Base-by-base conservation (phyloP, 2,113 vertebrate species). In the Petrocephalus zakoni region DNA sequence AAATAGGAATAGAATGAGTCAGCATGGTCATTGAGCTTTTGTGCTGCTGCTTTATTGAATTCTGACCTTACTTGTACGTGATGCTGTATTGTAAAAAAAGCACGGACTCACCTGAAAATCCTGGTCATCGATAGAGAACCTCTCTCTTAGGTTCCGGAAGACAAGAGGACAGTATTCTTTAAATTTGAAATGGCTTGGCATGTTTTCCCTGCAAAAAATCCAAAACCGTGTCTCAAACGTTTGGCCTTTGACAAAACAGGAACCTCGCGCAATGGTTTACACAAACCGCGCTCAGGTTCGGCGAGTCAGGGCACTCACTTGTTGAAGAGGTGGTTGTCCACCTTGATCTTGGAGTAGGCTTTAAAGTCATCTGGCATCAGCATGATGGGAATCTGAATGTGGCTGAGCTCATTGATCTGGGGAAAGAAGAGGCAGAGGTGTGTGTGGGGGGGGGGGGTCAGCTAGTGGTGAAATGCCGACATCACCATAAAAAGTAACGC, bases 321-420 rank as follows among this genome's bases (percentile, higher is more conserved):
- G 95, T 97, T 97, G 94, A 97, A 97, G 92, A 97, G 97, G 94
- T 97, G 97, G 94, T 97, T 97, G 94, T 97, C 97, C 95, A 97
- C 97, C 95, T 97, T 97, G 94, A 97, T 97, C 94, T 97, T 97
- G 88, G 96, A 97, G 93, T 97, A 97, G 0, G 97, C 97, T 95
- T 97, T 97, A 94, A 97, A 97, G 95, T 97, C 97, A 93, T 97
- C 97, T 90, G 97, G 97, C 96, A 97, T 97, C 93, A 97, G 94
- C 97, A 97, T 97, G 91, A 97, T 95, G 89, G 97, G 97, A 91
- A 97, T 97, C 91, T 97, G 97, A 93, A 97, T 97, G 90, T 97
- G 97, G 93, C 96, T 97, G 93, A 97, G 95, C 94, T 97, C 97
- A 94, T 97, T 97, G 92, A 97, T 97, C 97, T 97, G 92, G 49